A percentile compares a stretch with the other conserved stretches of the same genome.
Conservation (phyloP, 2,888 invertebrate genomes). For the Eristalis arbustorum region DNA sequence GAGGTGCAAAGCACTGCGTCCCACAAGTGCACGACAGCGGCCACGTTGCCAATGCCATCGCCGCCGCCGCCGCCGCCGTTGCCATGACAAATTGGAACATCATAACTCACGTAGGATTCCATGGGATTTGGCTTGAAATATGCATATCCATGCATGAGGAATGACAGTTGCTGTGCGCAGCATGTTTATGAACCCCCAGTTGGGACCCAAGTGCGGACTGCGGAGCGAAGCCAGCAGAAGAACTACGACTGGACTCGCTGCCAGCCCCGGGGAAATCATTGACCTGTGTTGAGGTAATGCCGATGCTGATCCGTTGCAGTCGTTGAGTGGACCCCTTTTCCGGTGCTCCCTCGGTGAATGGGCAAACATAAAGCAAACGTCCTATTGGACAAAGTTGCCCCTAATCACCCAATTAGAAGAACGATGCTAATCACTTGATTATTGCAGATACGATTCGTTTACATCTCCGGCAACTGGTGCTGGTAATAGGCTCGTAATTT, state of each 20-base stretch:
- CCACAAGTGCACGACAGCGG: background rate
- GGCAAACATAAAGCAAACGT: background rate
- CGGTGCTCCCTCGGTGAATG: background rate
- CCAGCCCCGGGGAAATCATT: background rate
- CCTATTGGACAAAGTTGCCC: conserved; percentile 5
- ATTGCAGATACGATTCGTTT: conserved; percentile 4
- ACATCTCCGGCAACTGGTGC: background rate
- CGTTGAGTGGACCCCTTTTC: too few species aligned
- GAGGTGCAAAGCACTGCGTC: conserved; percentile 20
- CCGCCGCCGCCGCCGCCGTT: background rate
- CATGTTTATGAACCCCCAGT: background rate
- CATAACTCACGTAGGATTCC: conserved; percentile 35
- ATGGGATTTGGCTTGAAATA: conserved; percentile 30
- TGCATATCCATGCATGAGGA: conserved; percentile 1
- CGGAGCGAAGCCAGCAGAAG: background rate
- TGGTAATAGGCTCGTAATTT: background rate
- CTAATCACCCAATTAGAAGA: conserved; percentile 37
- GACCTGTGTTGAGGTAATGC: background rate
- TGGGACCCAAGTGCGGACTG: background rate
- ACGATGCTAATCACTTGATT: conserved; percentile 38
- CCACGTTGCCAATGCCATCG: conserved; percentile 18
- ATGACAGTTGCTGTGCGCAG: background rate
- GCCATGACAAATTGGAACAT: conserved; percentile 41
- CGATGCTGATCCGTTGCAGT: background rate
- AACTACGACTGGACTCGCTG: background rate